Base-by-base conservation (phyloP, 2,797 vertebrate genomes). In the Semaprochilodus insignis region DNA sequence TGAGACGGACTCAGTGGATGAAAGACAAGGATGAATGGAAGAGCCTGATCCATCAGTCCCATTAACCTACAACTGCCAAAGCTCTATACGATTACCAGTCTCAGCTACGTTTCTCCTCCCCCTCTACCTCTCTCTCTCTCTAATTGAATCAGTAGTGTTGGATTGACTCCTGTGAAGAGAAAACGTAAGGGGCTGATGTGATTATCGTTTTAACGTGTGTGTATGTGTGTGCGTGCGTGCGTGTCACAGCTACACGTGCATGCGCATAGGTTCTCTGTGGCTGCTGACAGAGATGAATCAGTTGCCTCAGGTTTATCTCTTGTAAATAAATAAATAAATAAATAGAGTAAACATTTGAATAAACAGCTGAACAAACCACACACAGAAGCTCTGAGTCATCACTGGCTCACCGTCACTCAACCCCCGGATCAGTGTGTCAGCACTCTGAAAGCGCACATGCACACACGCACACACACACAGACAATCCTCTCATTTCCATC, bases 201-300 rank as follows among this genome's bases (percentile, higher is more conserved):
- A 77, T 84, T 81, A 72, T 84, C 23, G 55, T 65, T 73, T 84
- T 76, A 66, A 77, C 59, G 59, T 62, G 66, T 79, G 77, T 62
- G 31, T 36, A 27, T 36, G 16, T 66, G 63, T 36, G 63, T 65
- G 62, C 5, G 59, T 60, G 73, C 74, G 70, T 70, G 31, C 17
- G 62, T 65, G 14, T 65, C 11, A 48, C 11, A 48, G 15, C 16
- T 66, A 1, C 59, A 48, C 36, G 25, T 74, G 25, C 23, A 48
- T 55, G 19, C 57, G 23, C 74, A 63, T 81, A 51, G n/a, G n/a
- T 48, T 48, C 72, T 65, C 72, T 65, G 62, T 34, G 54, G 57
- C 25, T 74, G 7, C 71, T 77, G 59, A 67, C 40, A 14, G 36
- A 8, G 25, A 71, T 17, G 3, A 59, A 55, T 76, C 16, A 34